Evolutionary conservation across 1,140 invertebrate genomes (phyloP).

Genomic region (Cherax quadricarinatus): DNA sequence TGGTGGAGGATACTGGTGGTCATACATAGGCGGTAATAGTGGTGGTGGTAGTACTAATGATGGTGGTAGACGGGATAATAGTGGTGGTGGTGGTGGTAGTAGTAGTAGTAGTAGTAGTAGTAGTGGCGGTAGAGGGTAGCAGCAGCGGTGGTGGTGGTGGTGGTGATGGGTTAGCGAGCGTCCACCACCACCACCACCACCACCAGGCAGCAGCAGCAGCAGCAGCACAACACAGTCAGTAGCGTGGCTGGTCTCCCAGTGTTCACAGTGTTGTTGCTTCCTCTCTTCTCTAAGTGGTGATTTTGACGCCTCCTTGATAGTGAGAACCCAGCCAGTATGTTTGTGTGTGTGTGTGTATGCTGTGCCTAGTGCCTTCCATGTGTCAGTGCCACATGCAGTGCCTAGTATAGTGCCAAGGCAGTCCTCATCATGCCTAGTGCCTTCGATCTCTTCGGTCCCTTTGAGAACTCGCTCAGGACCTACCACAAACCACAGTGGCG

Average conservation of each 20-base stretch:
- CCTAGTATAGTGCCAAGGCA: slow-evolving; percentile 45
- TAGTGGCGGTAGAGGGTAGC: too few species aligned
- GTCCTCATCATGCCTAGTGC: slow-evolving; percentile 81
- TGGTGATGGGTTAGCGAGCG: too few species aligned
- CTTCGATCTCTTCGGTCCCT: slow-evolving; percentile 77
- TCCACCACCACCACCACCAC: too few species aligned
- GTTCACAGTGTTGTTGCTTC: slow-evolving; percentile 8
- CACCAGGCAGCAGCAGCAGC: too few species aligned
- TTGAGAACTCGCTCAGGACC: slow-evolving; percentile 81
- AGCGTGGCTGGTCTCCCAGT: slow-evolving; percentile 47
- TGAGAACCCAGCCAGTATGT: slow-evolving; percentile 3
- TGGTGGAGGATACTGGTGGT: too few species aligned
- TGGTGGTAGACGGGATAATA: not conserved
- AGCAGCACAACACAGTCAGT: slow-evolving; percentile 17
- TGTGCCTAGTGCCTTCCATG: not conserved
- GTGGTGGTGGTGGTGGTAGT: not conserved
- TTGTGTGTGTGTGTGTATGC: not conserved
- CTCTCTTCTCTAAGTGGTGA: slow-evolving; percentile 21
- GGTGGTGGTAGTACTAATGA: too few species aligned
- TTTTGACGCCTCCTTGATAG: slow-evolving; percentile 50
- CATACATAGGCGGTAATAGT: too few species aligned
- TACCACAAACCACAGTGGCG: slow-evolving; percentile 62
- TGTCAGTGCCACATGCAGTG: slow-evolving; percentile 25
- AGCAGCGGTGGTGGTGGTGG: too few species aligned
- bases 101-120: too few species aligned